Conservation (phyloP, 53 echinoderm and acorn worm genomes). For the Paracentrotus lividus region DNA sequence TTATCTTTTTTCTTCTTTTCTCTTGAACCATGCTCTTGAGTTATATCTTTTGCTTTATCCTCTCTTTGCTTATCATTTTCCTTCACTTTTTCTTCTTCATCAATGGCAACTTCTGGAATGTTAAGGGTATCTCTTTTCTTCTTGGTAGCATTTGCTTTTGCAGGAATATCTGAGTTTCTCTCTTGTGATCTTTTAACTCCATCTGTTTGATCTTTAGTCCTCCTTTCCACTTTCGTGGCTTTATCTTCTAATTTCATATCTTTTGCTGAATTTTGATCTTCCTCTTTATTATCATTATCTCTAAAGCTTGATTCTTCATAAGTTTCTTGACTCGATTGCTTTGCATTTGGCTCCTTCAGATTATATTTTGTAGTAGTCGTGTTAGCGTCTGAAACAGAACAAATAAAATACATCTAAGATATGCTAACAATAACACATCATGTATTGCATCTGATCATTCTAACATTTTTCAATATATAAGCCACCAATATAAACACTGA, state of each 20-base stretch:
- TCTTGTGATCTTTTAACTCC: not conserved
- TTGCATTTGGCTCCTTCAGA: not conserved
- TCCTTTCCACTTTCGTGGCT: not conserved
- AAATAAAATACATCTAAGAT: too few species aligned
- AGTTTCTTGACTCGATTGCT: conserved; percentile 2
- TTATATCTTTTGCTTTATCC: not conserved
- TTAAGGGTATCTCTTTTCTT: conserved; percentile 9
- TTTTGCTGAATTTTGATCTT: not conserved
- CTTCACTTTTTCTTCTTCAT: not conserved
- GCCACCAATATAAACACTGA: too few species aligned
- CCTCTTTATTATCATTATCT: not conserved
- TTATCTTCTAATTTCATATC: not conserved
- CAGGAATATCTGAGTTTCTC: not conserved
- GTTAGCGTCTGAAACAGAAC: conserved; percentile 24
- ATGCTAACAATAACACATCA: too few species aligned
- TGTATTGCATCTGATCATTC: too few species aligned
- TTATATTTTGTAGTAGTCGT: conserved; percentile 4
- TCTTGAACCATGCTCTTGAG: not conserved
- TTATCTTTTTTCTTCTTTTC: not conserved
- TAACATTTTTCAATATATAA: too few species aligned
- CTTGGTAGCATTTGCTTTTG: not conserved
- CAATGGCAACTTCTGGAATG: not conserved
- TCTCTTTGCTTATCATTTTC: not conserved
- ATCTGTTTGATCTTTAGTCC: not conserved
- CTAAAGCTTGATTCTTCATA: not conserved